Evolutionary conservation across 2,888 invertebrate species (phyloP), one percentile per base, ranked within the genome.

Genomic region (Drosophila anomalata): DNA sequence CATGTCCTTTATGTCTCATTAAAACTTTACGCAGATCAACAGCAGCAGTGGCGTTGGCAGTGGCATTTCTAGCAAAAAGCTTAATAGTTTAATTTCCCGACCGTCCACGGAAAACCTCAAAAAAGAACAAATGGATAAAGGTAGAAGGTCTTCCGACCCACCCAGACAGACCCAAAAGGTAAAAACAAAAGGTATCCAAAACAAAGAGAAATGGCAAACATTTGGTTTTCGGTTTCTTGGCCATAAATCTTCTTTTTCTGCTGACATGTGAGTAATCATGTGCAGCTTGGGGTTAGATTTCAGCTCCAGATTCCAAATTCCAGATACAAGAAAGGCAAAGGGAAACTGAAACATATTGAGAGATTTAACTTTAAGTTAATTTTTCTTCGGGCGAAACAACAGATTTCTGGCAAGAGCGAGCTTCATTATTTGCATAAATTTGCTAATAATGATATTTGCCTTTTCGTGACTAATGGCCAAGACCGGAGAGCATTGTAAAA

Each of bases 41-140:
- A 31, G 42, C 46, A 65, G 72, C 33, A 54, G 51, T 41, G 36
- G 29, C 20, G 17, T 22, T 29, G 5, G 33, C n/a, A 36, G n/a
- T 36, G 14, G 36, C 36, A 36, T n/a, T 36, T 36, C 36, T n/a
- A 42, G 47, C 51, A 68, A 63, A 63, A 67, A 58, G 31, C 68
- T 72, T 85, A 82, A 86, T 83, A 83, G 82, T 82, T 86, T 82
- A 83, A 82, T 82, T 86, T 82, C 84, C 80, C 78, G 68, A 55
- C 70, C 36, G 50, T 59, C 33, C 24, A 47, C 31, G 39, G 14
- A 46, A 46, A 44, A 54, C 29, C 31, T 12, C 9, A 7, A 3
- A 36, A 42, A 57, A 55, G 29, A 22, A 11, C 39, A 31, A 46
- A 51, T 31, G 36, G 44, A 44, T 20, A 51, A 68, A 66, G 42